Evolutionary conservation across 2,797 vertebrate species (phyloP).

Genomic region (Tragelaphus eurycerus): DNA sequence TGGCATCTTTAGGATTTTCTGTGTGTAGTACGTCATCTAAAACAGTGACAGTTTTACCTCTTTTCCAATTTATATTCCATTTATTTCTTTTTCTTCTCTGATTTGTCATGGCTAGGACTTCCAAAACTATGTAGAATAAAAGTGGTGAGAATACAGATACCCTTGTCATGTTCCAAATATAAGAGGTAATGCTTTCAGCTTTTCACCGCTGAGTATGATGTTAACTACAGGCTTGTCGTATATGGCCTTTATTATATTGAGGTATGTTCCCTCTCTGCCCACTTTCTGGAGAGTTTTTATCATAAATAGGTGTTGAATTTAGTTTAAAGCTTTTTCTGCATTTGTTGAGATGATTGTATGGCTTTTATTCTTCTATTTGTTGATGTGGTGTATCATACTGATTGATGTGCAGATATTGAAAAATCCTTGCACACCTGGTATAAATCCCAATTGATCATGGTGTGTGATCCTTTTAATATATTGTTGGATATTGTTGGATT

Average conservation of each 20-base stretch:
- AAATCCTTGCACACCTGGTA: neutral
- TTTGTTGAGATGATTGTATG: neutral
- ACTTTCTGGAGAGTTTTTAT: neutral
- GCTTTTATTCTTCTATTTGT: neutral
- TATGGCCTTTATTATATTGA: neutral
- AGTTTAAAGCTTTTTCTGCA: neutral
- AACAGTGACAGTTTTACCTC: neutral
- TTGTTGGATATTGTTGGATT: neutral
- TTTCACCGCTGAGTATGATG: neutral
- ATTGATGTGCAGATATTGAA: neutral
- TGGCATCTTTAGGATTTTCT: neutral
- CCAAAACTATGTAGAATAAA: neutral
- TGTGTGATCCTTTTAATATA: neutral
- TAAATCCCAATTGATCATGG: neutral
- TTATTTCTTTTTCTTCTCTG: neutral
- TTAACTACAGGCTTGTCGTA: neutral
- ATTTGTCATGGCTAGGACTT: neutral
- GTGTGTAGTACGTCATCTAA: neutral
- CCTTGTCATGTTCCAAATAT: neutral
- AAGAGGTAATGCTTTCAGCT: neutral
- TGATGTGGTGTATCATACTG: neutral
- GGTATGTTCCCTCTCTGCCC: neutral
- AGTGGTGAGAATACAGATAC: neutral
- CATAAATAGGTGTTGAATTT: neutral
- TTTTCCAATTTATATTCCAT: neutral